Evolutionary conservation across 2,888 invertebrate species (phyloP).

Genomic region (Trichogramma evanescens): DNA sequence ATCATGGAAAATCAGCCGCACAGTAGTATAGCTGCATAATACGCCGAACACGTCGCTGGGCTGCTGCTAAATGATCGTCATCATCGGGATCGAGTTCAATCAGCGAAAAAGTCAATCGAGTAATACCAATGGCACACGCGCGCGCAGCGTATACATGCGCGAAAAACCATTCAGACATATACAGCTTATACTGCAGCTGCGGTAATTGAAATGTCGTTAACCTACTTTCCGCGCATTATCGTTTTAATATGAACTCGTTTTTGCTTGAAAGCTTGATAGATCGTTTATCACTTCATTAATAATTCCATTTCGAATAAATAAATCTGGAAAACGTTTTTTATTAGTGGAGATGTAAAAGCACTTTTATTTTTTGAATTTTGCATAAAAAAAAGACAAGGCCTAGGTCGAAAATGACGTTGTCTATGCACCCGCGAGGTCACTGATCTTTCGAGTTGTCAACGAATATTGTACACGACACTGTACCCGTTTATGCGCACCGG

Average conservation of each 20-base stretch:
- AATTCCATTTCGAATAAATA: not conserved
- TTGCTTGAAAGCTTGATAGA: not conserved
- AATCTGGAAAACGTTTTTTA: not conserved
- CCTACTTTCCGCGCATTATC: not conserved
- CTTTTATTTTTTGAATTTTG: no score
- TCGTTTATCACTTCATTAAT: not conserved
- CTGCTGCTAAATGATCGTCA: not conserved
- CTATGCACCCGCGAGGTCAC: conserved; percentile 32
- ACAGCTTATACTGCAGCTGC: not conserved
- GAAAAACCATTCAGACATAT: no score
- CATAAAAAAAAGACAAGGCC: no score
- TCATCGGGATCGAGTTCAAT: conserved; percentile 5
- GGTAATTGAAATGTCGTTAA: conserved; percentile 9
- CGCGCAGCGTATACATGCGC: not conserved
- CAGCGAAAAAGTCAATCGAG: not conserved
- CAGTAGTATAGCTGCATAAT: conserved; percentile 1
- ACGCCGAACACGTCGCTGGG: conserved; percentile 5
- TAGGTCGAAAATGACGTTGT: no score
- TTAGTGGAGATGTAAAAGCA: not conserved
- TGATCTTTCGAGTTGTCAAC: conserved; percentile 33
- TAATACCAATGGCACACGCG: not conserved
- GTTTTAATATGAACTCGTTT: not conserved
- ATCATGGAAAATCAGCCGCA: no score
- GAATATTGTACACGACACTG: conserved; percentile 15
- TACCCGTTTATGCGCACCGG: no score